Evolutionary conservation across 1,140 invertebrate genomes (phyloP), one percentile per base, ranked within the genome.

Genomic region (Drosophila murphyi): DNA sequence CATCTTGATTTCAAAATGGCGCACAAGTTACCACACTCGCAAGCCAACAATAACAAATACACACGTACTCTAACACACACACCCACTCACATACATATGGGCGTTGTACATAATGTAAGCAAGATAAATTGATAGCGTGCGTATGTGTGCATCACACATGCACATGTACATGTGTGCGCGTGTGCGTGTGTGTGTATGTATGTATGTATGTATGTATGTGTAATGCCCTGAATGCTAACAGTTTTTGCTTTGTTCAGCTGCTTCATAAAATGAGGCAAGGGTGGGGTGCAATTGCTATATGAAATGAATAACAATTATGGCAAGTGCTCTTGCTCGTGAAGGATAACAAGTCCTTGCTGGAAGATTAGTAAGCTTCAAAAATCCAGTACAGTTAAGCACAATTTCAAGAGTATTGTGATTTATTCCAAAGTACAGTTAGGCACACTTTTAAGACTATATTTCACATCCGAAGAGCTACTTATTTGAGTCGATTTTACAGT

Each of bases 1-100:
- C 74, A 77, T 77, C 75, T 77, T 77, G 71, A 77, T 77, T 76
- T 77, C 63, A 77, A 77, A 77, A 77, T 77, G 75, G 75, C 75
- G 71, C 70, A 64, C 52, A 47, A 59, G 55, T 72, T 72, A 12
- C 55, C 63, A 71, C 56, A 71, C 67, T 52, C 67, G 65, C 56
- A 64, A 51, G 20, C 43, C 48, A 55, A 32, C 65, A 71, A 56
- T 4, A 60, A 60, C 62, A 63, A 56, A 32, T 20, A 20, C 20
- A 20, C 52, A 70, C 29, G 32, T 8, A 43, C 37, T 37, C 2
- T 5, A 51, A 50, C 43, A 51, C 35, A 10, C 47, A 41, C 56
- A 47, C 35, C 39, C 28, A 70, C n/a, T 28, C 43, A 68, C 35
- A 50, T 55, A 50, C 29, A 39, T 45, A 68, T 69, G 57, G 50